phyloP scores from a whole-genome alignment of 2,888 invertebrate genomes.

The Azorinus chamasolen region DNA sequence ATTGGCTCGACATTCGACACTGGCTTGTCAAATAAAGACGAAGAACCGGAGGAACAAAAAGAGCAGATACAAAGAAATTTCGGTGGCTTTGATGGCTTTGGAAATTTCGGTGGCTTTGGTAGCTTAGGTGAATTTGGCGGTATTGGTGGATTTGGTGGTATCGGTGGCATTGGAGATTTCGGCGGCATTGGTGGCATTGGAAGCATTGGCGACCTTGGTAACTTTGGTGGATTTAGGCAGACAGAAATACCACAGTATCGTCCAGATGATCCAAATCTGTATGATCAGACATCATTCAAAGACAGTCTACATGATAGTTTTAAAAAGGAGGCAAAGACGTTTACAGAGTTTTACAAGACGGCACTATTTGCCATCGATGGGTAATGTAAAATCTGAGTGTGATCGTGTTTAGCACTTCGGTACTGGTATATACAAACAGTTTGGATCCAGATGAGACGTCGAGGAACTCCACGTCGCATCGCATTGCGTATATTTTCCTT shows the following conservation, averaged over 20 bases:
- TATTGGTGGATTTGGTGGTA: too few species aligned
- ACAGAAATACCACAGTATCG: slow-evolving; percentile 36
- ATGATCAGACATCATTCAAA: slow-evolving; percentile 24
- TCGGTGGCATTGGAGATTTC: too few species aligned
- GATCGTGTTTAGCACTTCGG: too few species aligned
- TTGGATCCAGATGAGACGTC: too few species aligned
- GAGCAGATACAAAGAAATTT: slow-evolving; percentile 32
- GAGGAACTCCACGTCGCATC: too few species aligned
- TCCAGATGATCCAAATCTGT: slow-evolving; percentile 39
- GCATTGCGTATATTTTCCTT: too few species aligned
- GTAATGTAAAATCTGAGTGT: too few species aligned
- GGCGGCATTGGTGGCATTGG: too few species aligned
- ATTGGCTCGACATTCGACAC: slow-evolving; percentile 53
- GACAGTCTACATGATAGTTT: slow-evolving; percentile 33
- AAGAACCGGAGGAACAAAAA: slow-evolving; percentile 29
- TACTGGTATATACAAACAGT: too few species aligned
- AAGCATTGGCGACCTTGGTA: too few species aligned
- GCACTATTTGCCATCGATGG: slow-evolving; percentile 40
- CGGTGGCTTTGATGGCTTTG: slow-evolving; percentile 8
- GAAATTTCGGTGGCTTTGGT: slow-evolving; percentile 28
- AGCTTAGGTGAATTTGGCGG: too few species aligned
- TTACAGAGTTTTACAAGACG: slow-evolving; percentile 47
- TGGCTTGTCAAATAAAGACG: slow-evolving; percentile 43
- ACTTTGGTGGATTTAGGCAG: too few species aligned
- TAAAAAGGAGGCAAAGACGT: slow-evolving; percentile 37